Evolutionary conservation across 2,113 vertebrate genomes (phyloP).

Genomic region (Urocolius indicus): DNA sequence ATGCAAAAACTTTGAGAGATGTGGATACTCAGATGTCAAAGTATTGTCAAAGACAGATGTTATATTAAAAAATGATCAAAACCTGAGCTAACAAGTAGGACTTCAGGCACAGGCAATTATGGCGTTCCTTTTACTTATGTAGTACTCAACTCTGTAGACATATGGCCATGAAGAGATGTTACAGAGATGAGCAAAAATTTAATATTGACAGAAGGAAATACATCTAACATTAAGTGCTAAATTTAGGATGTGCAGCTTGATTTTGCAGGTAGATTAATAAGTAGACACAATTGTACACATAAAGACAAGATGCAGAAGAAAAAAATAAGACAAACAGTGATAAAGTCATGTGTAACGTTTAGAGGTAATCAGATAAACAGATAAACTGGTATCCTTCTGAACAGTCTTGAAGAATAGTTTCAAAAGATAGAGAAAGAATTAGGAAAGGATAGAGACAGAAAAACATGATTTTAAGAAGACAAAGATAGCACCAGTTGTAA

Average conservation of each 20-base stretch:
- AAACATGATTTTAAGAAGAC: neutral
- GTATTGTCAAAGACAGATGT: neutral
- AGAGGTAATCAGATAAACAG: neutral
- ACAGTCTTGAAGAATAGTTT: neutral
- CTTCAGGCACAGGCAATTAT: neutral
- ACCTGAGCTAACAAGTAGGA: neutral
- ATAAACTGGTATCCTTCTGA: neutral
- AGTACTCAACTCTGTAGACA: neutral
- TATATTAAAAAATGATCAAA: neutral
- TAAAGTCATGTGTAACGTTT: neutral
- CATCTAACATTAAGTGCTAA: neutral
- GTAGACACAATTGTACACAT: neutral
- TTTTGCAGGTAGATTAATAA: neutral
- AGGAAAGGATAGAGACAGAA: neutral
- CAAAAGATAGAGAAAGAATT: neutral
- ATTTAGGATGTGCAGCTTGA: neutral
- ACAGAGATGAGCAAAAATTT: neutral
- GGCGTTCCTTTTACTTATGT: neutral
- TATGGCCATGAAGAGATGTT: neutral
- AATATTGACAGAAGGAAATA: neutral
- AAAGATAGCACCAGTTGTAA: neutral
- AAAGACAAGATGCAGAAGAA: neutral
- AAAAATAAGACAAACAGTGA: neutral
- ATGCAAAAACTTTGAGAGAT: neutral
- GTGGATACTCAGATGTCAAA: neutral